Evolutionary conservation across 1,140 invertebrate species (phyloP).

Genomic region (Heliconius nattereri): DNA sequence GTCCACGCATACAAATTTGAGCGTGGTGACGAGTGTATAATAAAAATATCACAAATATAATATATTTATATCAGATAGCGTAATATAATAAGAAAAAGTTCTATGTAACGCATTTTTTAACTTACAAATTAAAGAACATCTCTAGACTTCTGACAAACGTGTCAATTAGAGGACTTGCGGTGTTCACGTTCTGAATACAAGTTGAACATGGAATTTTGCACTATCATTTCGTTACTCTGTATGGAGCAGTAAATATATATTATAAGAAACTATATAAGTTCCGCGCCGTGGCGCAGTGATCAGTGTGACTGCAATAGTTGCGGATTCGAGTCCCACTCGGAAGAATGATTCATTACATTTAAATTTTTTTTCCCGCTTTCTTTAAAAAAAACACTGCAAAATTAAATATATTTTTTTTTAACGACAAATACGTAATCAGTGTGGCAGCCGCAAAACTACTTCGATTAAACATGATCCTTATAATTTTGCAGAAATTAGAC

Average conservation of each 20-base stretch:
- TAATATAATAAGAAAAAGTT: not conserved
- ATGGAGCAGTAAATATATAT: not conserved
- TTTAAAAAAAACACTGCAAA: too few species aligned
- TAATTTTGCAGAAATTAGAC: not conserved
- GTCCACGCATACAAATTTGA: too few species aligned
- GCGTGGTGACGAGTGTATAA: too few species aligned
- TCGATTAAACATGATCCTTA: not conserved
- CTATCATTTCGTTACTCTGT: slow-evolving; percentile 19
- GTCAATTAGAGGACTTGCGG: slow-evolving; percentile 47
- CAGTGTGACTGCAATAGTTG: too few species aligned
- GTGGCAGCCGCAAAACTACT: not conserved
- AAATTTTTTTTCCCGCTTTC: too few species aligned
- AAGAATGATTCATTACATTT: too few species aligned
- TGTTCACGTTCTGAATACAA: slow-evolving; percentile 20
- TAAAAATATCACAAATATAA: too few species aligned
- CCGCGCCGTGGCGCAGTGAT: too few species aligned
- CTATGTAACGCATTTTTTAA: not conserved
- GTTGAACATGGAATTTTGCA: slow-evolving; percentile 23
- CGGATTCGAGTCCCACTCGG: too few species aligned
- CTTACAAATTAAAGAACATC: slow-evolving; percentile 14
- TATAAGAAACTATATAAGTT: not conserved
- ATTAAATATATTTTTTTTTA: too few species aligned
- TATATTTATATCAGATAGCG: not conserved
- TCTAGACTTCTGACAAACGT: slow-evolving; percentile 37
- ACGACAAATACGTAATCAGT: too few species aligned